Evolutionary conservation across 2,888 invertebrate genomes (phyloP).

Genomic region (Priapulus caudatus): DNA sequence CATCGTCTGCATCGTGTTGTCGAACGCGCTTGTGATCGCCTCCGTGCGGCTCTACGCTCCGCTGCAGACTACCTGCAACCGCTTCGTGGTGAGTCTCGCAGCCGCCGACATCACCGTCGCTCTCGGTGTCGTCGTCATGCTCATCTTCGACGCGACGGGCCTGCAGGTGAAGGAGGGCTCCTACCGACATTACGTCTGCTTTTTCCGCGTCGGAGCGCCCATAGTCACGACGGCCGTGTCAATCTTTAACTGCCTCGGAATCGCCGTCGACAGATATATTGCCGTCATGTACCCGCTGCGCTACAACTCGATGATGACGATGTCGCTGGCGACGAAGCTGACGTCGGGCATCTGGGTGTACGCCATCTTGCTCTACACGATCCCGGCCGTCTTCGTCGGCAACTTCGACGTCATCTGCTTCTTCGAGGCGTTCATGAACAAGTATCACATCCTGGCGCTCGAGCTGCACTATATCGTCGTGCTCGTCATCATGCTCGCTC

Average conservation of each 20-base stretch:
- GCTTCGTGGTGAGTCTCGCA: background rate
- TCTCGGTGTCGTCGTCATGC: background rate
- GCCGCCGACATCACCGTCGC: background rate
- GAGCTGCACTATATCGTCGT: background rate
- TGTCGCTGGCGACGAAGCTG: background rate
- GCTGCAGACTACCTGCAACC: background rate
- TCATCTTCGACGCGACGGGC: background rate
- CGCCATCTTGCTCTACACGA: background rate
- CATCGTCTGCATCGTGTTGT: background rate
- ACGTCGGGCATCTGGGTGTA: background rate
- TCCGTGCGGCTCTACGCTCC: background rate
- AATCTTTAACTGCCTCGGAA: background rate
- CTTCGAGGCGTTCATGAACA: slow-evolving; percentile 1
- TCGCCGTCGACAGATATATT: background rate
- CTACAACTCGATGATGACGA: background rate
- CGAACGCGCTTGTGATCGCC: background rate
- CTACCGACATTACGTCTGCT: background rate
- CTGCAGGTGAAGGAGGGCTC: background rate
- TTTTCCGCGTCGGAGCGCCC: background rate
- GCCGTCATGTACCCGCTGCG: background rate
- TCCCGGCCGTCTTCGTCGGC: background rate
- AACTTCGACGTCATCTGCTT: background rate
- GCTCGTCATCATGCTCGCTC: background rate
- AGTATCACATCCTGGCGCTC: background rate
- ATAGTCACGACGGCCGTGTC: background rate